A percentile compares a stretch with the other conserved stretches of the same genome.
Evolutionary conservation across 2,888 invertebrate genomes (phyloP).

Genomic region (Netelia melanura): DNA sequence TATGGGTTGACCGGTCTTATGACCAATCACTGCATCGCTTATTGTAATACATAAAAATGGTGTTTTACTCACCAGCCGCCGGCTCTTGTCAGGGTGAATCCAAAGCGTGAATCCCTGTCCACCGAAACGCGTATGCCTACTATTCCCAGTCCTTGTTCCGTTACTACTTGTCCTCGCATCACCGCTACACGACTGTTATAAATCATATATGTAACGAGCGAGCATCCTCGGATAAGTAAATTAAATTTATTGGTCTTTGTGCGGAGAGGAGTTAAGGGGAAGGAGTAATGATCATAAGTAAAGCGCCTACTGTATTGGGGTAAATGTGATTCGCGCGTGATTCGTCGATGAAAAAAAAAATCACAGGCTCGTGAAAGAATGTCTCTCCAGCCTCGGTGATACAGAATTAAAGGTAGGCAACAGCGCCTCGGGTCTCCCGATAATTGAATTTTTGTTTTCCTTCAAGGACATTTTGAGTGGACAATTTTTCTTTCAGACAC

Average conservation of each 20-base stretch:
- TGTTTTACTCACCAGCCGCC: slow-evolving; percentile 95
- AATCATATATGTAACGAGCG: slow-evolving; percentile 80
- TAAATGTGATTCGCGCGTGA: slow-evolving; percentile 13
- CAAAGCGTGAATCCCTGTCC: slow-evolving; percentile 96
- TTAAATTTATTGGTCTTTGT: slow-evolving; percentile 54
- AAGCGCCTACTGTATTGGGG: slow-evolving; percentile 31
- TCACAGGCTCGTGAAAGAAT: not conserved
- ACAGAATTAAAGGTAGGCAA: slow-evolving; percentile 4
- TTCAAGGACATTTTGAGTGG: too few relatives aligned
- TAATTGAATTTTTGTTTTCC: not conserved
- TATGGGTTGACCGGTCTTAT: too few relatives aligned
- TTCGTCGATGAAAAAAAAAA: not conserved
- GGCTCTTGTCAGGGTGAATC: slow-evolving; percentile 96
- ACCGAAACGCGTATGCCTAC: slow-evolving; percentile 99
- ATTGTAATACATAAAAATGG: not conserved
- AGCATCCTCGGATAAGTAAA: slow-evolving; percentile 55
- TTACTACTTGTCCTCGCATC: slow-evolving; percentile 98
- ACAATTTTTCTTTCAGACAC: too few relatives aligned
- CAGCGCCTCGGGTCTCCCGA: not conserved
- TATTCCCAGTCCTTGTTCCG: slow-evolving; percentile 97
- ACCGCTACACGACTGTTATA: slow-evolving; percentile 97
- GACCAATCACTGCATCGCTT: not conserved
- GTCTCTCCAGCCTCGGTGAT: slow-evolving; percentile 19
- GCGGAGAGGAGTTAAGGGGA: not conserved
- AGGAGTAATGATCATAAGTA: slow-evolving; percentile 37